These are phyloP conservation scores for Oncorhynchus nerka DNA, from an alignment of 2,113 vertebrate genomes.

Conservation along the genomic window DNA sequence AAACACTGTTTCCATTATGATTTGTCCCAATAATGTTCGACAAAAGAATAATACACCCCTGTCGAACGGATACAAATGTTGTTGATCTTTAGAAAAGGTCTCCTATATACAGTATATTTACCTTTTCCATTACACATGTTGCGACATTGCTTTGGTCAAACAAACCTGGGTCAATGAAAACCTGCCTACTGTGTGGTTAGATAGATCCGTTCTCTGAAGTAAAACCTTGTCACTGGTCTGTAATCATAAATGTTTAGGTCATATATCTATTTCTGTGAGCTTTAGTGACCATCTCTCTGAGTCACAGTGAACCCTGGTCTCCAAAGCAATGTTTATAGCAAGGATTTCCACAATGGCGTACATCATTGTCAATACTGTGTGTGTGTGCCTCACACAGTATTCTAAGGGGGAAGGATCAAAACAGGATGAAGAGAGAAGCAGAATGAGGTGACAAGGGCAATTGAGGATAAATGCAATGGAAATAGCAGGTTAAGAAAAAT, in stretches of 20 bases:
- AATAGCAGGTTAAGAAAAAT: no score
- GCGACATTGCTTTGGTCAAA: background rate
- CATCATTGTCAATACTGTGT: constrained; percentile 1
- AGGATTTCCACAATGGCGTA: constrained; percentile 30
- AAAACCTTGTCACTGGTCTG: background rate
- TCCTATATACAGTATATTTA: no score
- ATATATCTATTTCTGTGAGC: constrained; percentile 7
- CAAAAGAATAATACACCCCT: background rate
- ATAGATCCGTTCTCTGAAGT: background rate
- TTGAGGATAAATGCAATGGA: no score
- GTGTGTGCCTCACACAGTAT: background rate
- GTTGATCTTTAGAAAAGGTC: no score
- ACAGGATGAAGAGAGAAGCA: no score
- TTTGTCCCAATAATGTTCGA: no score
- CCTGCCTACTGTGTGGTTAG: background rate
- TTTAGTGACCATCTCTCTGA: constrained; percentile 54
- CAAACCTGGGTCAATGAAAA: background rate
- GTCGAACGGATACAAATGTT: no score
- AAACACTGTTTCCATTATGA: no score
- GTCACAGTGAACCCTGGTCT: constrained; percentile 93
- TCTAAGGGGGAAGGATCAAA: no score
- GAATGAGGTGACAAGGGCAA: no score
- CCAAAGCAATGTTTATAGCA: constrained; percentile 58
- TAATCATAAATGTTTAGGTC: background rate
- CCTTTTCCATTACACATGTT: no score